Base-by-base conservation (phyloP, 1,140 invertebrate species). In the Drosophila grimshawi region DNA sequence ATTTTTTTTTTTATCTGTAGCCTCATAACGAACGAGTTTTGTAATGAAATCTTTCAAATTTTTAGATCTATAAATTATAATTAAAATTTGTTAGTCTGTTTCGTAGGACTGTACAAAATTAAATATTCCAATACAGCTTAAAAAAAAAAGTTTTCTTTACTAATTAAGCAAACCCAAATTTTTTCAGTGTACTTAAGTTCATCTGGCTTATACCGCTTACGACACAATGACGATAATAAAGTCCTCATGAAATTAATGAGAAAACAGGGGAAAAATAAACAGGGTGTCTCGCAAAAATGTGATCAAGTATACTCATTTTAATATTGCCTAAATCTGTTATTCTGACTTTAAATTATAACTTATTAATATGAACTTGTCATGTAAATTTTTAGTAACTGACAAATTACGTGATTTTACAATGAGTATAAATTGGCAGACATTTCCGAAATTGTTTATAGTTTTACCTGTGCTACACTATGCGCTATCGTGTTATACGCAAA, bases 231-330 rank as follows among this genome's bases (percentile, higher is more conserved):
- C 67, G 68, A 72, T 88, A 86, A 86, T 88, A 82, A 88, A 86
- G 80, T 88, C 69, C 63, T 83, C 83, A 60, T 64, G 62, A 80
- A 83, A 62, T 77, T 83, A 88, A 83, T 66, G 82, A 83, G 74
- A 78, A 88, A 83, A 70, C 46, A 69, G 66, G 55, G 48, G 35
- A 59, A 27, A 46, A 29, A 1, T 2, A 10, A 62, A 86, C 65
- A 88, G 83, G 83, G 83, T 86, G 83, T 29, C 30, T 30, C n/a
- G 33, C 10, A 27, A 33, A 35, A 33, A 33, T 5, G 10, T n/a
- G 55, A 55, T 29, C 46, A 32, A 33, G 30, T 52, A 11, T 3
- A 33, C 51, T 52, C 5, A 35, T 5, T 4, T 30, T 49, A 49
- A 30, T n/a, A 49, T n/a, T 5, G 33, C 5, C 27, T 56, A 2